Base-by-base conservation (phyloP, 2,797 vertebrate genomes). In the Psittacula derbiana region DNA sequence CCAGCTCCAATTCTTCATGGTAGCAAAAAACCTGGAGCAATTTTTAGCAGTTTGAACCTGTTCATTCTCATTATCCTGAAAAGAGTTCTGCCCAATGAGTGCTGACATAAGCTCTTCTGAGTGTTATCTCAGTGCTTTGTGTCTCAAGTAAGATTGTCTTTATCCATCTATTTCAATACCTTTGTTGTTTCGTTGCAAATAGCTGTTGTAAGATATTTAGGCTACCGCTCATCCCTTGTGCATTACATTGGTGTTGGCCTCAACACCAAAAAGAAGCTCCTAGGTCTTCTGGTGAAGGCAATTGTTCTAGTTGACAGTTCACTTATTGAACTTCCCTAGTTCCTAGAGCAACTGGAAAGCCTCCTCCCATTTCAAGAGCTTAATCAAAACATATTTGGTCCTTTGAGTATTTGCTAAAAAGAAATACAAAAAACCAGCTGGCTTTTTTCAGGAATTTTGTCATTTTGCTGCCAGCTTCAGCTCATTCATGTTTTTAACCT, bases 21-120 rank as follows among this genome's bases (percentile, higher is more conserved):
- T 38, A 31, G 36, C 38, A 80, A 61, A 88, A 88, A 88, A 80
- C 4, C 40, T 49, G n/a, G 27, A 85, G 47, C 66, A 96, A 88
- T 93, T 93, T 90, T 91, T 95, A 92, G 85, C 36, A 2, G 91
- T 90, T 91, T 93, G 66, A 93, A 88, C 50, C 87, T 86, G 62
- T 91, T 93, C 30, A 41, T 90, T 93, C 65, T 91, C 50, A 52
- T 94, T 96, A 93, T 83, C 81, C 73, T 90, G 86, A 70, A 33
- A 61, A 70, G 92, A 80, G 31, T 84, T 95, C 61, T 95, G 60
- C 60, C 43, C 80, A 24, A 33, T 76, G 55, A 86, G 33, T 92
- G 61, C 53, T 95, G 94, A 94, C 74, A 60, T 80, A 72, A 94
- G 88, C 74, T 70, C 69, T 94, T 80, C 81, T 72, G 86, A 95